Conservation (phyloP, 2,888 invertebrate species). For the Pachliopta kotzebuea region DNA sequence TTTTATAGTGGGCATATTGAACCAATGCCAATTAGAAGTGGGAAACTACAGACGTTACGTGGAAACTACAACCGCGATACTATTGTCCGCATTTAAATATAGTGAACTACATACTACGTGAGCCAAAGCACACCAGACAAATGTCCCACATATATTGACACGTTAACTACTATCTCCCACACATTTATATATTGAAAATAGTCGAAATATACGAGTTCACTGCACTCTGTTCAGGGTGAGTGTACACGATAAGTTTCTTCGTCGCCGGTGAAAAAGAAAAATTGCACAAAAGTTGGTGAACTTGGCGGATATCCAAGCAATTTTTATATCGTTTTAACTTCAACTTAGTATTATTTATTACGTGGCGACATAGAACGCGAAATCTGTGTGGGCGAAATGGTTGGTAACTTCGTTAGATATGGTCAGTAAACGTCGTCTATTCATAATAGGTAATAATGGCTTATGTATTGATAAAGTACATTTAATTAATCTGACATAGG, state of each 20-base stretch:
- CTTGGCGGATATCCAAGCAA: slow-evolving; percentile 32
- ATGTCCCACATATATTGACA: slow-evolving; percentile 7
- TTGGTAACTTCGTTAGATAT: slow-evolving; percentile 6
- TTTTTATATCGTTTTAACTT: slow-evolving; percentile 19
- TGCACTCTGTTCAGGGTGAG: slow-evolving; percentile 17
- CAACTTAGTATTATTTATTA: slow-evolving; percentile 8
- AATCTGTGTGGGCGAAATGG: slow-evolving; percentile 13
- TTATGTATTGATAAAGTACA: slow-evolving; percentile 15
- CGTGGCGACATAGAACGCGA: slow-evolving; percentile 2
- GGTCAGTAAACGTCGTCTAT: slow-evolving; percentile 6
- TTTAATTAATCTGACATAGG: slow-evolving; percentile 33
- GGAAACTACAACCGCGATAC: not conserved
- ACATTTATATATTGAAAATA: slow-evolving; percentile 7
- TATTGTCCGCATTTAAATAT: slow-evolving; percentile 4
- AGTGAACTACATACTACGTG: slow-evolving; percentile 1
- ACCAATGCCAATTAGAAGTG: not conserved
- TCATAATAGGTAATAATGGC: slow-evolving; percentile 4
- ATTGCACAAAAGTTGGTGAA: slow-evolving; percentile 19
- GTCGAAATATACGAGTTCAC: slow-evolving; percentile 18
- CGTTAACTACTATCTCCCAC: slow-evolving; percentile 2
- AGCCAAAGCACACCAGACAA: not conserved
- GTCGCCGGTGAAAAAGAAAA: slow-evolving; percentile 21
- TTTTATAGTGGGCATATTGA: too few relatives aligned
- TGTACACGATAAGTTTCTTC: slow-evolving; percentile 5
- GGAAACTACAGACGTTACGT: not conserved